A percentile compares a stretch with the other conserved stretches of the same genome.
phyloP scores from a whole-genome alignment of 2,888 invertebrate genomes.

The Ormyrus rosae region DNA sequence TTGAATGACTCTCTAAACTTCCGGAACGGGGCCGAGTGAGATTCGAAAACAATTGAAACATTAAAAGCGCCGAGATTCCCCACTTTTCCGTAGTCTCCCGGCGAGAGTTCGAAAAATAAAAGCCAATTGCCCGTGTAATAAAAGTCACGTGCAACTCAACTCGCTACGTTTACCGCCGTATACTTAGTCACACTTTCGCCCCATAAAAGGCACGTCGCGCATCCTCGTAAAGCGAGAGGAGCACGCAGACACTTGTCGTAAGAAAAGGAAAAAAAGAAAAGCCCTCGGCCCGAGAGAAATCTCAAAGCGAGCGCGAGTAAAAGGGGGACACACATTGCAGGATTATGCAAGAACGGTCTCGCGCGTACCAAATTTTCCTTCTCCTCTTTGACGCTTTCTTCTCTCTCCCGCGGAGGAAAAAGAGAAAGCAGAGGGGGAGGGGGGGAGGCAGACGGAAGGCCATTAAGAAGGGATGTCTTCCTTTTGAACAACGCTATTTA shows the following conservation, averaged over 20 bases:
- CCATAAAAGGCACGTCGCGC: not conserved
- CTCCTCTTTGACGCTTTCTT: not conserved
- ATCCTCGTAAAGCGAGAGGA: too few relatives aligned
- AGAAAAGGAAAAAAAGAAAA: constrained; percentile 2
- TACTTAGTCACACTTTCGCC: not conserved
- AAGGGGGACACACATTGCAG: not conserved
- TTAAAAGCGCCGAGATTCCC: too few relatives aligned
- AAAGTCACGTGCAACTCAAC: not conserved
- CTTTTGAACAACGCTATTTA: constrained; percentile 55
- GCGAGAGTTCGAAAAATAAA: too few relatives aligned
- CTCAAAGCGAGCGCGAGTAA: too few relatives aligned
- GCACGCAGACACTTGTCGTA: too few relatives aligned
- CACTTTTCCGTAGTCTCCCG: too few relatives aligned
- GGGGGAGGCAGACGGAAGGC: constrained; percentile 9
- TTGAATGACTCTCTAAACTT: too few relatives aligned
- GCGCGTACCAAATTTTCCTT: not conserved
- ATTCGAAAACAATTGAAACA: too few relatives aligned
- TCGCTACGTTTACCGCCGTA: not conserved
- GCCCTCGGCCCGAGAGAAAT: too few relatives aligned
- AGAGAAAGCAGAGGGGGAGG: constrained; percentile 8
- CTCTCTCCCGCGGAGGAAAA: not conserved
- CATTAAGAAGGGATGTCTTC: constrained; percentile 50
- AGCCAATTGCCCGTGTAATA: too few relatives aligned
- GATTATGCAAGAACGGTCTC: constrained; percentile 13
- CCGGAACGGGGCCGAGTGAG: too few relatives aligned